phyloP scores from a whole-genome alignment of 2,113 vertebrate species.

The Bolborhynchus lineola region DNA sequence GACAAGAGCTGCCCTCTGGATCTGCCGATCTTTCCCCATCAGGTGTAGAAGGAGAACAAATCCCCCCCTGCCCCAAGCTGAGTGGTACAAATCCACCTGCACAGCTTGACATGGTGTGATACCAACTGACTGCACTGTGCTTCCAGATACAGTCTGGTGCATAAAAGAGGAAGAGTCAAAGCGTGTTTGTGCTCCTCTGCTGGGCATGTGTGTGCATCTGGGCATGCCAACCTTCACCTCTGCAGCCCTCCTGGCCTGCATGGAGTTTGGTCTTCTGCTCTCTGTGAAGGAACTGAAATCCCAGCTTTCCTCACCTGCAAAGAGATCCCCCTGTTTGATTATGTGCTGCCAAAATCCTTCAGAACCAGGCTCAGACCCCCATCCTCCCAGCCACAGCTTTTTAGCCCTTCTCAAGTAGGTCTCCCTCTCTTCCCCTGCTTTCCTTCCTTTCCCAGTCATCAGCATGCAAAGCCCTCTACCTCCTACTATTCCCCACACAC shows the following conservation, averaged over 20 bases:
- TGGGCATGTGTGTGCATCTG: fast-evolving
- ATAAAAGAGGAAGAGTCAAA: neutral
- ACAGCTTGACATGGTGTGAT: neutral
- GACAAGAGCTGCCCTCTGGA: neutral
- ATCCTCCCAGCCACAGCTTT: neutral
- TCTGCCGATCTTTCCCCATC: neutral
- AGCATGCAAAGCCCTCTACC: neutral
- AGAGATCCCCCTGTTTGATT: neutral
- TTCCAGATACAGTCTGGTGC: neutral
- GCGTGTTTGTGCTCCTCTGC: neutral
- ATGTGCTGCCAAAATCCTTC: neutral
- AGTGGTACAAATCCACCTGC: neutral
- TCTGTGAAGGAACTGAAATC: neutral
- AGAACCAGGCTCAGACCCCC: neutral
- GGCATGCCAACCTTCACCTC: neutral
- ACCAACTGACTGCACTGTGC: neutral
- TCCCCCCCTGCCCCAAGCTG: neutral
- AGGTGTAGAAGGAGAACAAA: neutral
- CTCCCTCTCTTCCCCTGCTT: neutral
- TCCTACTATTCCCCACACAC: neutral
- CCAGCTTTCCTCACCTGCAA: neutral
- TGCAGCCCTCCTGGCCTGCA: neutral
- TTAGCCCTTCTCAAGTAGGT: neutral
- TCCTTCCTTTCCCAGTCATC: neutral
- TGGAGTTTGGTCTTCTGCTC: neutral